A percentile compares a stretch with the other conserved stretches of the same genome.
Evolutionary conservation across 2,888 invertebrate genomes (phyloP).

Genomic region (Pseudanteris insignis): DNA sequence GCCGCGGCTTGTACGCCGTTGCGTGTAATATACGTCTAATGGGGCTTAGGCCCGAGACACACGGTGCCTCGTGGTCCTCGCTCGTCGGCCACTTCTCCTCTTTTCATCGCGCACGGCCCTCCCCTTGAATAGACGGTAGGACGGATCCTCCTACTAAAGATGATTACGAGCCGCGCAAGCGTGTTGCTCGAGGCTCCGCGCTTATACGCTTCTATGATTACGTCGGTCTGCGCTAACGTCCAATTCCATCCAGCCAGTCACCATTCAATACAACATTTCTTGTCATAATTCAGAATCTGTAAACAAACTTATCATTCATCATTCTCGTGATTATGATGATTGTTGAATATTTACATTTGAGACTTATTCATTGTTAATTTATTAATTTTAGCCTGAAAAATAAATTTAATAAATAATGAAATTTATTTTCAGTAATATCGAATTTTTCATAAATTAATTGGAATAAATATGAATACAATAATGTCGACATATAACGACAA

Average conservation of each 20-base stretch:
- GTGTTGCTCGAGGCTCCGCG: constrained; percentile 32
- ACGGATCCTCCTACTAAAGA: constrained; percentile 45
- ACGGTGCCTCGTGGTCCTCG: constrained; percentile 36
- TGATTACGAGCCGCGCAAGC: constrained; percentile 45
- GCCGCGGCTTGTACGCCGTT: constrained; percentile 8
- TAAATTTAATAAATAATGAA: too few relatives aligned
- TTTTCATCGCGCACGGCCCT: constrained; percentile 35
- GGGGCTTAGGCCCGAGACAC: constrained; percentile 24
- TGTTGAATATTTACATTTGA: too few relatives aligned
- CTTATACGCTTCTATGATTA: constrained; percentile 17
- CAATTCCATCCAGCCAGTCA: constrained; percentile 16
- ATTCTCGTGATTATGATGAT: too few relatives aligned
- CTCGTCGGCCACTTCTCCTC: constrained; percentile 30
- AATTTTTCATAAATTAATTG: too few relatives aligned
- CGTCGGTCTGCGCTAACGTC: constrained; percentile 25
- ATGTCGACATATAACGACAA: too few relatives aligned
- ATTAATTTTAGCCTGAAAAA: too few relatives aligned
- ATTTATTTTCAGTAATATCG: too few relatives aligned
- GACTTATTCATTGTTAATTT: too few relatives aligned
- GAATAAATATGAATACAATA: too few relatives aligned
- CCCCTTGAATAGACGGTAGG: constrained; percentile 46
- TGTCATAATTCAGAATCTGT: too few relatives aligned
- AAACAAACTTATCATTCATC: too few relatives aligned
- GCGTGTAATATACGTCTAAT: constrained; percentile 29
- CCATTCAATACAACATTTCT: too few relatives aligned